Percentiles rank a stretch among this genome's conserved stretches.
phyloP scores from a whole-genome alignment of 2,888 invertebrate genomes.

The Adelognathus sp. region DNA sequence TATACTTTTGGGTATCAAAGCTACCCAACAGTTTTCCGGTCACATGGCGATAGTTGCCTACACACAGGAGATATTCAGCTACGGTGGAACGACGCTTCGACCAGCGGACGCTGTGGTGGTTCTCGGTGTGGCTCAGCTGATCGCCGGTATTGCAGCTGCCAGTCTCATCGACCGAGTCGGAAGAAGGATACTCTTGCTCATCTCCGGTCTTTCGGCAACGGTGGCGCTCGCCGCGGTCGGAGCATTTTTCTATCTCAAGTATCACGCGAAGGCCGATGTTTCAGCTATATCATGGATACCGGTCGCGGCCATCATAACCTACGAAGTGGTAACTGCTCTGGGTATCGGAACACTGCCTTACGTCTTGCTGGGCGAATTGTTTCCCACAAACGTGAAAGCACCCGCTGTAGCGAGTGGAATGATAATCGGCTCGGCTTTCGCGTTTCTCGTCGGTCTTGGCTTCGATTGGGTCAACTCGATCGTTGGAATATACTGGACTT shows the following conservation, averaged over 20 bases:
- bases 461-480: conserved; percentile 83
- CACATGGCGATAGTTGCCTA: conserved; percentile 84
- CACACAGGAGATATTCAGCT: conserved; percentile 85
- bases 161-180: conserved; percentile 85
- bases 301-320: conserved; percentile 84
- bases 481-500: conserved; percentile 83
- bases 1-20: conserved; percentile 84
- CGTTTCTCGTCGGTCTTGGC: conserved; percentile 84
- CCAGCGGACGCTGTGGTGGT: conserved; percentile 83
- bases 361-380: conserved; percentile 85
- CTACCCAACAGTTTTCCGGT: conserved; percentile 85
- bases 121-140: conserved; percentile 82
- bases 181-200: conserved; percentile 84
- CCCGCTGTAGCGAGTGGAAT: conserved; percentile 86
- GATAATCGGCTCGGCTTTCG: conserved; percentile 84
- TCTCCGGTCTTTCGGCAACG: conserved; percentile 84
- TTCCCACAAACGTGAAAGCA: conserved; percentile 85
- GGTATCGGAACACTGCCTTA: conserved; percentile 86
- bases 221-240: conserved; percentile 83
- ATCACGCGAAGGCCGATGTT: conserved; percentile 81
- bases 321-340: conserved; percentile 85
- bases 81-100: conserved; percentile 82
- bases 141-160: conserved; percentile 84
- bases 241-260: conserved; percentile 83
- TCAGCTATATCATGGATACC: conserved; percentile 83